phyloP scores from a whole-genome alignment of 2,113 vertebrate species.

The Hippopotamus amphibius region DNA sequence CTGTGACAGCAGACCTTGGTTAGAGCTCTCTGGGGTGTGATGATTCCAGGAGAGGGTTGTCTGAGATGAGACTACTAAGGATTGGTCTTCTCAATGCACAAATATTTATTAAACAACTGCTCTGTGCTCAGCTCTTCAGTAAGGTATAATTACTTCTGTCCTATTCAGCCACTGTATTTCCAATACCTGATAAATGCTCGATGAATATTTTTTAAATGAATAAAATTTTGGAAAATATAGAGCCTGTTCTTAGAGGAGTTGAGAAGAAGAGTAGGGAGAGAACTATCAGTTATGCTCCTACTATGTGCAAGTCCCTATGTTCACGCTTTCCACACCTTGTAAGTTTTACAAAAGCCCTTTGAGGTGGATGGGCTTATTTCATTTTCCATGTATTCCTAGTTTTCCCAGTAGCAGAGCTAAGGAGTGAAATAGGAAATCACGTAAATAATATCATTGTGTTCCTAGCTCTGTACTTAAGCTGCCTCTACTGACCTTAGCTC shows the following conservation, averaged over 20 bases:
- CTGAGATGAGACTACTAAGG: neutral
- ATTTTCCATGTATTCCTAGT: neutral
- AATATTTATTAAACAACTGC: slow-evolving; percentile 25
- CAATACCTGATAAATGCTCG: neutral
- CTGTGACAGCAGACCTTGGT: slow-evolving; percentile 27
- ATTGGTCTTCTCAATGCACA: neutral
- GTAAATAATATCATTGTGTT: neutral
- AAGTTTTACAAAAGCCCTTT: slow-evolving; percentile 13
- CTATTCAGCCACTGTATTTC: neutral
- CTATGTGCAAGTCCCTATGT: neutral
- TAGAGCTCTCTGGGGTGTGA: neutral
- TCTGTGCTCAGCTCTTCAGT: neutral
- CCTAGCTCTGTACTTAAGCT: neutral
- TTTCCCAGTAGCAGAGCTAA: neutral
- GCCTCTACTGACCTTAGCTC: neutral
- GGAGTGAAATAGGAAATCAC: neutral
- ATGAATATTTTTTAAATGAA: slow-evolving; percentile 39
- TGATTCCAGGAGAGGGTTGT: neutral
- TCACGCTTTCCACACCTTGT: neutral
- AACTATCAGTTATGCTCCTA: neutral
- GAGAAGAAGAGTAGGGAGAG: neutral
- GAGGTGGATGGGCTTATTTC: neutral
- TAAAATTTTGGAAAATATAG: neutral
- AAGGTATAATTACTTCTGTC: neutral
- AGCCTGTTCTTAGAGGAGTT: neutral